phyloP scores from a whole-genome alignment of 2,888 invertebrate species.

The Pediacus dermestoides region DNA sequence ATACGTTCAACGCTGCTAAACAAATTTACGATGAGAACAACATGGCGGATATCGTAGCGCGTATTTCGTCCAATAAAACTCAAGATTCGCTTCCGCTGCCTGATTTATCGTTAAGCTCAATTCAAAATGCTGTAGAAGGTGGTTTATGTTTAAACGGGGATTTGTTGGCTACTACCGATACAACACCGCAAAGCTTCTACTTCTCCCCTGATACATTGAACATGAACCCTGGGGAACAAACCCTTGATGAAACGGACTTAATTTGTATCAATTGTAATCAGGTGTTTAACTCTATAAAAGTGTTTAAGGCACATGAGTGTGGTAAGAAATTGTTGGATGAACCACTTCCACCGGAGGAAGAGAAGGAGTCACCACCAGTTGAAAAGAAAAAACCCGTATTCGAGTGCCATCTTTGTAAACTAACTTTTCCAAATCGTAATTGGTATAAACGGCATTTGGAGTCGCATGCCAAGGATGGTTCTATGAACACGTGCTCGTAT shows the following conservation, averaged over 20 bases:
- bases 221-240: too few species aligned
- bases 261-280: constrained; percentile 29
- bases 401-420: constrained; percentile 11
- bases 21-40: constrained; percentile 22
- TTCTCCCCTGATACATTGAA: too few species aligned
- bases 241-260: too few species aligned
- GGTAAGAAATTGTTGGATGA: background rate
- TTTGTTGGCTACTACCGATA: too few species aligned
- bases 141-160: too few species aligned
- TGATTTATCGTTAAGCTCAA: too few species aligned
- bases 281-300: constrained; percentile 19
- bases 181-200: too few species aligned
- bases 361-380: too few species aligned
- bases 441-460: constrained; percentile 17
- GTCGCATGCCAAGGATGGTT: constrained; percentile 32
- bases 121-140: too few species aligned
- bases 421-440: constrained; percentile 9
- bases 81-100: too few species aligned
- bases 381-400: background rate
- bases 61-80: too few species aligned
- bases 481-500: constrained; percentile 52
- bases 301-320: constrained; percentile 24
- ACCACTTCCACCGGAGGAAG: background rate
- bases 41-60: too few species aligned
- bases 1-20: constrained; percentile 13